Conservation (phyloP, 2,797 vertebrate species). For the Sphenodon punctatus region DNA sequence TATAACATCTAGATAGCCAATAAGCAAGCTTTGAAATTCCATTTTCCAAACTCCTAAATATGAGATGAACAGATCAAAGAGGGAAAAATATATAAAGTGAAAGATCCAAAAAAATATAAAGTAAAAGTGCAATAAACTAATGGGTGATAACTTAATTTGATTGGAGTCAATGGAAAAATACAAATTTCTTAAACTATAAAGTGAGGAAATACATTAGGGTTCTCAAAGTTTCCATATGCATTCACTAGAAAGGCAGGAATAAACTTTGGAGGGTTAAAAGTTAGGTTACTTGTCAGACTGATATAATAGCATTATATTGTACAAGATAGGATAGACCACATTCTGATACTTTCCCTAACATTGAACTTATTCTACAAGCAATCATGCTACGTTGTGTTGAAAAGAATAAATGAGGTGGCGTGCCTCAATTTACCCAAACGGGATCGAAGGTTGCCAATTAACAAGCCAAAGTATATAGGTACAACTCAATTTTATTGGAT, state of each 20-base stretch:
- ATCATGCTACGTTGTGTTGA: too few relatives aligned
- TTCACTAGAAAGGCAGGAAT: neutral
- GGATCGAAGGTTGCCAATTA: too few relatives aligned
- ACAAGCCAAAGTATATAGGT: too few relatives aligned
- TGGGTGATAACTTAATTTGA: neutral
- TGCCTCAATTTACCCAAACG: too few relatives aligned
- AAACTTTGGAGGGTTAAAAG: neutral
- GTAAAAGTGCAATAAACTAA: neutral
- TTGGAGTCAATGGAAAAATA: neutral
- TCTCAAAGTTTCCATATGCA: neutral
- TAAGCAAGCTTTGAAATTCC: slow-evolving; percentile 27
- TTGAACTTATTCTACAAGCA: too few relatives aligned
- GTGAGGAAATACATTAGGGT: neutral
- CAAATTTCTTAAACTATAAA: neutral
- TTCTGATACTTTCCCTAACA: too few relatives aligned
- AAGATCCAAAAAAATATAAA: neutral
- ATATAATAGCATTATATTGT: too few relatives aligned
- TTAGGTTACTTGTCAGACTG: too few relatives aligned
- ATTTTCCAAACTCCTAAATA: slow-evolving; percentile 3
- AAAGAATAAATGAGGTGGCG: too few relatives aligned
- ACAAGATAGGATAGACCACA: too few relatives aligned
- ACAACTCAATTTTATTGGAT: too few relatives aligned
- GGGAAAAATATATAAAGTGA: neutral
- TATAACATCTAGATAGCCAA: neutral
- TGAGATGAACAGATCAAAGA: neutral